phyloP scores from a whole-genome alignment of 2,113 vertebrate genomes.

The Cinclus cinclus region DNA sequence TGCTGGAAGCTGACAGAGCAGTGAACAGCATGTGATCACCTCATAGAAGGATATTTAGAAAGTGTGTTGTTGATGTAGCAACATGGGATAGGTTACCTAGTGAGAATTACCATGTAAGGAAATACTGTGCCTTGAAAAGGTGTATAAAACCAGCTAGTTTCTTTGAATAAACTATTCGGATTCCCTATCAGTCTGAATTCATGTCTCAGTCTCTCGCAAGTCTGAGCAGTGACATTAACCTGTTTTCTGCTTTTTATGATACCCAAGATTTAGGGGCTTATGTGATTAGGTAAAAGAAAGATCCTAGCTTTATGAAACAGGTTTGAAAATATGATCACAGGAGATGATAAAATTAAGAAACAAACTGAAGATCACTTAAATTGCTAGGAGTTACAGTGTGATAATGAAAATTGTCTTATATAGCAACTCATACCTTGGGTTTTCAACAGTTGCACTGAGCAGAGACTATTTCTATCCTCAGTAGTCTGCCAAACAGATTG shows the following conservation, averaged over 20 bases:
- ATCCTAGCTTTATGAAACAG: background rate
- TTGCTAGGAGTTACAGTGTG: background rate
- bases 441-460: background rate
- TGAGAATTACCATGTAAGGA: background rate
- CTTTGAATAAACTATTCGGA: background rate
- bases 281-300: background rate
- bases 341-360: background rate
- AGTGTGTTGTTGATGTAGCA: background rate
- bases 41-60: background rate
- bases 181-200: background rate
- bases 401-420: background rate
- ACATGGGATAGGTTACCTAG: too few species aligned
- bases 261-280: background rate
- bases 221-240: background rate
- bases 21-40: background rate
- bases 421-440: background rate
- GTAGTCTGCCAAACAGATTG: background rate
- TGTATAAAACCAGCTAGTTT: background rate
- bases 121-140: background rate
- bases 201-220: too few species aligned
- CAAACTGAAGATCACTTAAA: background rate
- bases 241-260: background rate
- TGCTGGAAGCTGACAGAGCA: background rate
- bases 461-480: background rate
- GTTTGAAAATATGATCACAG: background rate